Evolutionary conservation across 2,113 vertebrate species (phyloP), one percentile per base, ranked within the genome.

Genomic region (Phrynosoma blainvillii): DNA sequence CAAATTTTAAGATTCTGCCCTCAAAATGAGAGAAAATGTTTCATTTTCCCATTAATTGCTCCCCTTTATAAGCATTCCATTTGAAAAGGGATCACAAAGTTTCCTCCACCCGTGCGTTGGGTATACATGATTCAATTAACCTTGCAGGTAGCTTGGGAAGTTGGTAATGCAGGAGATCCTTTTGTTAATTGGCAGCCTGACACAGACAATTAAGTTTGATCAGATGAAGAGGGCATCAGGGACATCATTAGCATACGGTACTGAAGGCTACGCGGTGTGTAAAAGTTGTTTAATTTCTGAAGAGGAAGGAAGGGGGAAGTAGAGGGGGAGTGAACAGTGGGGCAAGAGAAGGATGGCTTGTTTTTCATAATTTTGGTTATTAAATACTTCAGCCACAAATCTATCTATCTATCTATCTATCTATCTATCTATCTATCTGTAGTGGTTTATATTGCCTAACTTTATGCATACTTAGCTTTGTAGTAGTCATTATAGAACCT

Each of bases 91-190:
- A 96, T 95, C 93, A 91, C 94, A 89, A 93, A 93, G 93, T 94
- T 95, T 93, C 87, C 95, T 96, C 96, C 93, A 89, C 95, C 92
- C 92, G 96, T 97, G 96, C 94, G 70, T 94, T 93, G 78, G 93
- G 89, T 91, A 93, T 94, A 94, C 96, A 93, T 96, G 97, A 97
- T 97, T 97, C 97, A 97, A 97, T 98, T 98, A 98, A 97, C 97
- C 97, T 98, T 97, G 95, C 93, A 92, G 94, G 96, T 97, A 96
- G 94, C 96, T 96, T 85, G 95, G 96, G 96, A 97, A 96, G 96
- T 96, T 93, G 93, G 95, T 96, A 94, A 79, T 85, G 92, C 93
- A 95, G 92, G 94, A 95, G 92, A 97, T 94, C 92, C 94, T 95
- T 96, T 94, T 94, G 95, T 96, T 97, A 97, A 97, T 97, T 97